These are phyloP conservation scores for Ramphastos sulfuratus DNA, from an alignment of 2,113 vertebrate species.

Conservation along the genomic window DNA sequence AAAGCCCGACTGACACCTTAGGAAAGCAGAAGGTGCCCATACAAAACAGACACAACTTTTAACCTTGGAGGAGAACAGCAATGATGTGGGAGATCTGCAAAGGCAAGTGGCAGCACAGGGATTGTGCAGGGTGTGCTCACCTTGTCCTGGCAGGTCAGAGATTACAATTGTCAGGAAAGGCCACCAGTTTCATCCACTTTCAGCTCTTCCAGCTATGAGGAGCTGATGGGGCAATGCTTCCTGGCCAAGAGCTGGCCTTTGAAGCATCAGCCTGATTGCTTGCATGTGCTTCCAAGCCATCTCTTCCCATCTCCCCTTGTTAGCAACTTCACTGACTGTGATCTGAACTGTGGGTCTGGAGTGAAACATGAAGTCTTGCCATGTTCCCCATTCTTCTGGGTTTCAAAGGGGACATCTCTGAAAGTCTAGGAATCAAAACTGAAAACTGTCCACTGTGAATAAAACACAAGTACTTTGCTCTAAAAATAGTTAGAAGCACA, in stretches of 20 bases:
- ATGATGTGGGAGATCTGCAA: background rate
- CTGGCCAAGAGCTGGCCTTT: background rate
- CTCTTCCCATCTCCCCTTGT: background rate
- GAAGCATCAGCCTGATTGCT: background rate
- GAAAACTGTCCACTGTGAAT: background rate
- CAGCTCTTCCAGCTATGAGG: background rate
- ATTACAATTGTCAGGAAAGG: background rate
- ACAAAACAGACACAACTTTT: background rate
- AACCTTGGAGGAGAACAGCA: background rate
- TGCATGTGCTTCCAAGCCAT: background rate
- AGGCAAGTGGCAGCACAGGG: background rate
- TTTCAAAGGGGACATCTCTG: background rate
- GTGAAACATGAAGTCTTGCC: background rate
- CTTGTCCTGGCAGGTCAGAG: background rate
- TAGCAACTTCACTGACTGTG: background rate
- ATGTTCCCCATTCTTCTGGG: background rate
- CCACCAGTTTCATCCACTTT: background rate
- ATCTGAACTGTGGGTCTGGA: background rate
- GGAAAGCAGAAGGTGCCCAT: background rate
- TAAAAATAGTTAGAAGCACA: accelerated
- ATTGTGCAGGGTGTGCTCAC: background rate
- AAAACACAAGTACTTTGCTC: background rate
- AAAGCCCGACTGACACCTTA: background rate
- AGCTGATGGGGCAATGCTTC: background rate
- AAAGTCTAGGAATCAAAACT: background rate